phyloP scores from a whole-genome alignment of 2,888 invertebrate species.

The Tachystola acroxantha region DNA sequence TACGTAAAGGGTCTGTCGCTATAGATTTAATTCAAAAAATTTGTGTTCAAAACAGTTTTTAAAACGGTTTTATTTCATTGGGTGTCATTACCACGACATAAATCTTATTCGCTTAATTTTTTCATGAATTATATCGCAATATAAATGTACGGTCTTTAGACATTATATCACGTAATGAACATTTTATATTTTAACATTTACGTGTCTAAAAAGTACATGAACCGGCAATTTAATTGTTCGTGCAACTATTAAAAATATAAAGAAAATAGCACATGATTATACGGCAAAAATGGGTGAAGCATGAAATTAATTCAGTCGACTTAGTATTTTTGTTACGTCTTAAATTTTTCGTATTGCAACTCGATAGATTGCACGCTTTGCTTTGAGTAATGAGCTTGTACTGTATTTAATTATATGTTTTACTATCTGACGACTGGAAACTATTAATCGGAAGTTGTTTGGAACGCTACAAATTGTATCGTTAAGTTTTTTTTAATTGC shows the following conservation, averaged over 20 bases:
- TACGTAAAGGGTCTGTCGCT: too few species aligned
- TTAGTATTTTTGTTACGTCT: conserved; percentile 19
- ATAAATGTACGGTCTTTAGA: conserved; percentile 2
- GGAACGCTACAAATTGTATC: neutral
- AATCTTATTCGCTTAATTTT: too few species aligned
- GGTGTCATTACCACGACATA: too few species aligned
- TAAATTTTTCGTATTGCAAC: conserved; percentile 27
- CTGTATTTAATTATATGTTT: conserved; percentile 10
- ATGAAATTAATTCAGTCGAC: conserved; percentile 48
- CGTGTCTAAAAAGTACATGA: conserved; percentile 25
- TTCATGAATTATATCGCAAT: too few species aligned
- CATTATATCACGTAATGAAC: conserved; percentile 20
- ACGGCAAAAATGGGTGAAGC: conserved; percentile 40
- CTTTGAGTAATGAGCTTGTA: conserved; percentile 6
- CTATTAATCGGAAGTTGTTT: conserved; percentile 5
- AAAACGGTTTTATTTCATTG: too few species aligned
- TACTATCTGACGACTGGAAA: conserved; percentile 7
- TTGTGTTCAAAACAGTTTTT: too few species aligned
- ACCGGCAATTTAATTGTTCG: conserved; percentile 35
- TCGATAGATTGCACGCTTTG: conserved; percentile 16
- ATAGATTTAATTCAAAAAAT: too few species aligned
- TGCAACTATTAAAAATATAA: conserved; percentile 33
- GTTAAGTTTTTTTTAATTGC: conserved; percentile 1
- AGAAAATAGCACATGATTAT: conserved; percentile 43
- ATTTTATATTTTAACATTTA: conserved; percentile 36